Conservation (phyloP, 2,113 vertebrate genomes). For the Grammomys surdaster region DNA sequence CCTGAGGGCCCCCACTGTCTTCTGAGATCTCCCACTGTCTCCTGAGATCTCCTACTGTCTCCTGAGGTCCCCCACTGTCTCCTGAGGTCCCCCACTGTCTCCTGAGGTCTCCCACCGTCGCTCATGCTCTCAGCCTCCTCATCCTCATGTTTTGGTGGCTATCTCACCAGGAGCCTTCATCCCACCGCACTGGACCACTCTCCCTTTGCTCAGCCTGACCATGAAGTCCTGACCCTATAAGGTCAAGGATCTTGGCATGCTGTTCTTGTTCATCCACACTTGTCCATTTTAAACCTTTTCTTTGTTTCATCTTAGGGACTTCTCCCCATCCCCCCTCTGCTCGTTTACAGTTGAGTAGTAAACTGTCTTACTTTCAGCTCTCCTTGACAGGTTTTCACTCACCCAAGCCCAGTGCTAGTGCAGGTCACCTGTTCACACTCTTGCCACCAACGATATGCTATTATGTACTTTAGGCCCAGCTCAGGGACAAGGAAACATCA, state of each 20-base stretch:
- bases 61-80: too few relatives aligned
- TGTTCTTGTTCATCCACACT: not conserved
- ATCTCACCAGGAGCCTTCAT: not conserved
- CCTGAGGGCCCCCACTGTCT: too few relatives aligned
- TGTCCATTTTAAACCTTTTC: not conserved
- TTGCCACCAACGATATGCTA: fast-evolving
- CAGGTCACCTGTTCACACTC: not conserved
- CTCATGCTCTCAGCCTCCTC: not conserved
- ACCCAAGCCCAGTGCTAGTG: not conserved
- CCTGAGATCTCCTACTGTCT: not conserved
- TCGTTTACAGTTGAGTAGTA: not conserved
- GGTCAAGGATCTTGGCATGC: not conserved
- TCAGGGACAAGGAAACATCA: not conserved
- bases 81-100: not conserved
- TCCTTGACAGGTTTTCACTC: not conserved
- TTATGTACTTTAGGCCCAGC: not conserved
- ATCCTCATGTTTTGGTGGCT: not conserved
- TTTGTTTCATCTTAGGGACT: not conserved
- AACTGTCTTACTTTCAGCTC: not conserved
- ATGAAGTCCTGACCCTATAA: not conserved
- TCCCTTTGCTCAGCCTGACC: too few relatives aligned
- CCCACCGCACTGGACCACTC: not conserved
- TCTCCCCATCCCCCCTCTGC: not conserved
- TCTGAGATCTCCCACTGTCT: too few relatives aligned
- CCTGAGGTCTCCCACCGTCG: too few relatives aligned